These are phyloP conservation scores for Leptopilina clavipes DNA, from an alignment of 1,140 invertebrate genomes.

Conservation along the genomic window DNA sequence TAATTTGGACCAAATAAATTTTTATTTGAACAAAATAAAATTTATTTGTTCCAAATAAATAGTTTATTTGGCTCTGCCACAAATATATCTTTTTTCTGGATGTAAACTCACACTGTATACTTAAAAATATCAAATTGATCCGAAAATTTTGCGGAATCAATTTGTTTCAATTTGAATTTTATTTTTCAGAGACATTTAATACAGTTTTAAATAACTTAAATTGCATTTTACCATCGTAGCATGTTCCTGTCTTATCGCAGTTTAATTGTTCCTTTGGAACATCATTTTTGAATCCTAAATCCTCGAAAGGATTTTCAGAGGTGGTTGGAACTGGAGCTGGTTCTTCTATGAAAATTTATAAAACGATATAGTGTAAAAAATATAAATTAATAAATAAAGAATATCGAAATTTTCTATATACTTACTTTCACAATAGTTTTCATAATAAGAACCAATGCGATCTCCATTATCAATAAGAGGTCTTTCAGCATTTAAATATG, in stretches of 20 bases:
- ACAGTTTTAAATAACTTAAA: too few relatives aligned
- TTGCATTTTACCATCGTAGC: slow-evolving; percentile 87
- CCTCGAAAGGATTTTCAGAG: background rate
- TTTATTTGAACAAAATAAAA: too few relatives aligned
- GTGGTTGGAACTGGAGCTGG: background rate
- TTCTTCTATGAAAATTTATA: slow-evolving; percentile 34
- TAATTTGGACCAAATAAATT: too few relatives aligned
- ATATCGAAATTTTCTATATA: slow-evolving; percentile 15
- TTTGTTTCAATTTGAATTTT: too few relatives aligned
- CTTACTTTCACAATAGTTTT: slow-evolving; percentile 90
- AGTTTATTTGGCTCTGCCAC: too few relatives aligned
- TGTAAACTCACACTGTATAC: too few relatives aligned
- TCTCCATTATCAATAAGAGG: slow-evolving; percentile 94
- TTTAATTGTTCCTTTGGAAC: slow-evolving; percentile 81
- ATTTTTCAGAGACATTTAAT: too few relatives aligned
- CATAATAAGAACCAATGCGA: slow-evolving; percentile 90
- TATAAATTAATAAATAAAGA: too few relatives aligned
- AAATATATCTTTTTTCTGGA: background rate
- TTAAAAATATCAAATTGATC: too few relatives aligned
- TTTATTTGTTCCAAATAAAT: too few relatives aligned
- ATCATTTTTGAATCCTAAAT: background rate
- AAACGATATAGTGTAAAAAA: too few relatives aligned
- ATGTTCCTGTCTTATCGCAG: slow-evolving; percentile 95
- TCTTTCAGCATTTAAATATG: slow-evolving; percentile 90
- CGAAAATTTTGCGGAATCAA: too few relatives aligned